A percentile compares a stretch with the other conserved stretches of the same genome.
Conservation (phyloP, 2,113 vertebrate genomes). For the Potamarius usumacintae region DNA sequence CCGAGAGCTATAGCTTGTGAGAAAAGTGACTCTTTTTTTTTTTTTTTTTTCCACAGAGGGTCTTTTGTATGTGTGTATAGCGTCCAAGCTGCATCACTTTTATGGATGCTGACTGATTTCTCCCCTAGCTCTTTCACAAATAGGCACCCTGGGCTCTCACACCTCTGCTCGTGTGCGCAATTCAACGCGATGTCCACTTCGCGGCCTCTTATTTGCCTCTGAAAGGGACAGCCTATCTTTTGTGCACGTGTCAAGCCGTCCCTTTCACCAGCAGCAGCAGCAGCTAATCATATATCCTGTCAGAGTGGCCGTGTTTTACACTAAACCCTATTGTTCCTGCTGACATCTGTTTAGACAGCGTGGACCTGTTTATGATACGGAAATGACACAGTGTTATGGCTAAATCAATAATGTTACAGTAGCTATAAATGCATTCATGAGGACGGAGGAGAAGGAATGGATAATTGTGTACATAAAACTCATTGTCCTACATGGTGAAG, state of each 20-base stretch:
- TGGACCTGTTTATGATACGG: constrained; percentile 53
- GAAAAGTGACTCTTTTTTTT: background rate
- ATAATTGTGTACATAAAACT: constrained; percentile 56
- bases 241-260: constrained; percentile 33
- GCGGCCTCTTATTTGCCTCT: constrained; percentile 51
- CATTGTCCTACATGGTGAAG: constrained; percentile 55
- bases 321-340: constrained; percentile 45
- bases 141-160: constrained; percentile 33
- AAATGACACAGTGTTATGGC: constrained; percentile 46
- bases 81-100: constrained; percentile 18
- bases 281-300: constrained; percentile 53
- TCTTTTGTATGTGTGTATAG: background rate
- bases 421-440: constrained; percentile 46
- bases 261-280: constrained; percentile 14
- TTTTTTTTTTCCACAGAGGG: background rate
- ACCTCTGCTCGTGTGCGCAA: constrained; percentile 48
- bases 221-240: constrained; percentile 50
- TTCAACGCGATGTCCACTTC: constrained; percentile 52
- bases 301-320: constrained; percentile 47
- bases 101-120: constrained; percentile 17
- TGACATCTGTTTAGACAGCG: constrained; percentile 46
- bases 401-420: constrained; percentile 51
- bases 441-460: constrained; percentile 22
- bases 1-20: background rate
- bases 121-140: constrained; percentile 31